phyloP scores from a whole-genome alignment of 2,113 vertebrate genomes.

The Siphamia tubifer region DNA sequence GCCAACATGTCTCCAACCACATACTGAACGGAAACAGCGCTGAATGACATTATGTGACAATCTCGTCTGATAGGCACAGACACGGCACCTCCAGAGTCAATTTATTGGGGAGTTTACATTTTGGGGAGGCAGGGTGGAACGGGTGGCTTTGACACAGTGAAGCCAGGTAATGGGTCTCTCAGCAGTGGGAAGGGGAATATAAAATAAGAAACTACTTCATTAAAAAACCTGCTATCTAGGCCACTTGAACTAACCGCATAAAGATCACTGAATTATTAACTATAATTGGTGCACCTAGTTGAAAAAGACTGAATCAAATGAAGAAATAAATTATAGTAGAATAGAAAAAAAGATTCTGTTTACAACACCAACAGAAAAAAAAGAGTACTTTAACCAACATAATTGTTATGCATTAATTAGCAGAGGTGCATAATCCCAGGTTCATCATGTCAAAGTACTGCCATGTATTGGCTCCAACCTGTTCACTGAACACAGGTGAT shows the following conservation, averaged over 20 bases:
- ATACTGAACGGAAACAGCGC: constrained; percentile 3
- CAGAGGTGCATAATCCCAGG: no score
- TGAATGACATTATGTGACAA: constrained; percentile 37
- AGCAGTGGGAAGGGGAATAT: constrained; percentile 44
- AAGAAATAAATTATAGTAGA: constrained; percentile 20
- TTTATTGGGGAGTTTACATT: constrained; percentile 38
- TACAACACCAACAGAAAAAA: neutral
- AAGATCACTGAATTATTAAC: constrained; percentile 78
- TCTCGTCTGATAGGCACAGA: constrained; percentile 33
- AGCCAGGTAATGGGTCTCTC: constrained; percentile 49
- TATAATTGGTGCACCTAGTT: constrained; percentile 72
- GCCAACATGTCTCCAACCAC: constrained; percentile 4
- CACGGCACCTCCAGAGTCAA: constrained; percentile 16
- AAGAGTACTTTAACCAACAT: neutral
- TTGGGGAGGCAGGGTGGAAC: constrained; percentile 1
- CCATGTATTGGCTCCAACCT: no score
- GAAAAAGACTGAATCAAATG: constrained; percentile 59
- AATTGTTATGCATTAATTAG: neutral
- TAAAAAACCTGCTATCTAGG: constrained; percentile 70
- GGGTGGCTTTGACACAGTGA: constrained; percentile 14
- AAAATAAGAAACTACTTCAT: constrained; percentile 59
- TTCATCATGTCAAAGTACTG: no score
- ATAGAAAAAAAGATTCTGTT: constrained; percentile 13
- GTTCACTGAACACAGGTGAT: no score
- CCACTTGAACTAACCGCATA: constrained; percentile 73